Conservation (phyloP, 2,797 vertebrate species). For the Galago senegalensis region DNA sequence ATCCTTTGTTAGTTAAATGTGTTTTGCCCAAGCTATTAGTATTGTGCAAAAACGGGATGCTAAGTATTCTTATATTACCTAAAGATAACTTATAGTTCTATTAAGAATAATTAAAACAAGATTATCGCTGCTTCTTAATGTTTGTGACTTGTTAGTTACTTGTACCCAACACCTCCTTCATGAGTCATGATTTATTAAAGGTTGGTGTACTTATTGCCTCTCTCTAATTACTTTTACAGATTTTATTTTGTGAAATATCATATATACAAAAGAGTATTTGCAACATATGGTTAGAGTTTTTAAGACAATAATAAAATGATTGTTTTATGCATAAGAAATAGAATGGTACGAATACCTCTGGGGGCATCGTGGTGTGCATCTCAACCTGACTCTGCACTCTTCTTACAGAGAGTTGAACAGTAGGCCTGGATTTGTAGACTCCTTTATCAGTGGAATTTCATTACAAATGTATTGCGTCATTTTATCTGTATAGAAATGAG, state of each 20-base stretch:
- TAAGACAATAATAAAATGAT: background rate
- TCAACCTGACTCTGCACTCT: background rate
- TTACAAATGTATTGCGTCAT: background rate
- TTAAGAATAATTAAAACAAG: constrained; percentile 25
- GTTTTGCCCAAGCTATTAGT: background rate
- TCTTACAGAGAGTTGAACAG: background rate
- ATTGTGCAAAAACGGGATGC: background rate
- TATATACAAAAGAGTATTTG: background rate
- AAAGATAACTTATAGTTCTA: background rate
- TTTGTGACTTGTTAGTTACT: background rate
- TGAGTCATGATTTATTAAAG: constrained; percentile 5
- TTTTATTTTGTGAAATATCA: background rate
- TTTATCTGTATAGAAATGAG: background rate
- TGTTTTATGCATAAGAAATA: background rate
- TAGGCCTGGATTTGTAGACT: background rate
- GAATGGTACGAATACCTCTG: background rate
- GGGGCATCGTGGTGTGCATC: accelerated
- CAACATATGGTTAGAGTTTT: background rate
- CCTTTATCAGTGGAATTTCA: background rate
- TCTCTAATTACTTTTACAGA: background rate
- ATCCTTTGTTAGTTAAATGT: background rate
- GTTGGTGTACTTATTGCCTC: background rate
- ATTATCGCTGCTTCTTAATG: background rate
- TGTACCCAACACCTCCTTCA: background rate
- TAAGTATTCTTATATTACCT: background rate